A percentile compares a stretch with the other conserved stretches of the same genome.
Conservation (phyloP, 2,113 vertebrate species). For the Edolisoma coerulescens region DNA sequence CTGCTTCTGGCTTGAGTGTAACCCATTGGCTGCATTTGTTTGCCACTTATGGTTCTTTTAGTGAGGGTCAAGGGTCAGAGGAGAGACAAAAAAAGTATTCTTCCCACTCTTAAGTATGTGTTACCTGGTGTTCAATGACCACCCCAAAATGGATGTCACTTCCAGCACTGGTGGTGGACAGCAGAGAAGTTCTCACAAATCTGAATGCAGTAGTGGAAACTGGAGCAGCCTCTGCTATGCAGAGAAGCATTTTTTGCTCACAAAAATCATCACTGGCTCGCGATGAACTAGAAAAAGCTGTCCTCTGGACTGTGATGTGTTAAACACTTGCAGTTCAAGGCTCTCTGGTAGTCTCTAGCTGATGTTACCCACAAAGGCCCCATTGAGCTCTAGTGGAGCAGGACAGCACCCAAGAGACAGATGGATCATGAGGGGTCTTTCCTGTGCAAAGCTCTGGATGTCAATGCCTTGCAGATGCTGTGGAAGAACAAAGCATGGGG, state of each 20-base stretch:
- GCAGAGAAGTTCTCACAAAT: background rate
- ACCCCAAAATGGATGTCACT: background rate
- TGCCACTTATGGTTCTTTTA: background rate
- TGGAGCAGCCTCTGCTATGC: background rate
- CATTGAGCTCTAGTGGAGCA: background rate
- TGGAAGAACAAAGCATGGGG: background rate
- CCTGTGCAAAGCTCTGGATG: background rate
- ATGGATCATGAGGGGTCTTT: background rate
- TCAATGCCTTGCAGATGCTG: conserved; percentile 24
- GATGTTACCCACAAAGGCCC: background rate
- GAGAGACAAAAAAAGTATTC: background rate
- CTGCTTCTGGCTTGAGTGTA: background rate
- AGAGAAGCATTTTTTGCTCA: background rate
- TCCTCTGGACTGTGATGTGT: background rate
- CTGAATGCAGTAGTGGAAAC: background rate
- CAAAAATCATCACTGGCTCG: background rate
- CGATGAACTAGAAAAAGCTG: background rate
- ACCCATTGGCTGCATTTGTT: background rate
- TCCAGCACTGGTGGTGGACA: background rate
- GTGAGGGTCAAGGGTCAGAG: background rate
- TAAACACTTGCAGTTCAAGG: background rate
- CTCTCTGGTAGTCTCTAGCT: background rate
- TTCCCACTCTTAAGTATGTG: background rate
- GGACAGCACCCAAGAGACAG: background rate
- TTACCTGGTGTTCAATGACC: background rate